Evolutionary conservation across 2,888 invertebrate genomes (phyloP).

Genomic region (Amblyjoppa fuscipennis): DNA sequence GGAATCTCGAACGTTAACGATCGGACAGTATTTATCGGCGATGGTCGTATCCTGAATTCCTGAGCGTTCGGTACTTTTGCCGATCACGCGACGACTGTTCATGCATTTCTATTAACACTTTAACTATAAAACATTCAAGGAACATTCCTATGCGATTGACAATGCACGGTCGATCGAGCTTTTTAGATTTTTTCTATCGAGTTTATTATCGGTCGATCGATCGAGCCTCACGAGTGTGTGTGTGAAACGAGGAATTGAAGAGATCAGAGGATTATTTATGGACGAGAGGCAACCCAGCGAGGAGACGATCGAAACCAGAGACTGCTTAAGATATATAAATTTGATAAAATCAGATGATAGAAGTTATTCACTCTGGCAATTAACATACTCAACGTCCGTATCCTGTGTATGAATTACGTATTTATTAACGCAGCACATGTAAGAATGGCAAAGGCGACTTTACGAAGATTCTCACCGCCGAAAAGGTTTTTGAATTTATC

Average conservation of each 20-base stretch:
- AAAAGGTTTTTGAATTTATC: slow-evolving; percentile 30
- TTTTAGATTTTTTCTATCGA: slow-evolving; percentile 25
- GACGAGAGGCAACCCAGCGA: neutral
- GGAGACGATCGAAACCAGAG: neutral
- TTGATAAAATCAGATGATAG: slow-evolving; percentile 15
- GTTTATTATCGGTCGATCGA: slow-evolving; percentile 5
- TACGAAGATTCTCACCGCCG: slow-evolving; percentile 6
- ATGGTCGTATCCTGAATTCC: neutral
- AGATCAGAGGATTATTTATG: neutral
- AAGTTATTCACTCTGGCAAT: slow-evolving; percentile 16
- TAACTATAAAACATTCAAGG: slow-evolving; percentile 1
- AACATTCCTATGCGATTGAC: slow-evolving; percentile 43
- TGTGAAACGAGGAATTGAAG: slow-evolving; percentile 1
- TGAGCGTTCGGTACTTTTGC: slow-evolving; percentile 6
- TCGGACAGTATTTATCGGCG: slow-evolving; percentile 6
- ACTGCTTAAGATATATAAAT: slow-evolving; percentile 19
- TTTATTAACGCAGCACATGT: neutral
- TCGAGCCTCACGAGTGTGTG: neutral
- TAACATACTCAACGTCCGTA: slow-evolving; percentile 12
- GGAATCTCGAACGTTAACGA: neutral
- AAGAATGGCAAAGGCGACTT: neutral
- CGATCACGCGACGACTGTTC: neutral
- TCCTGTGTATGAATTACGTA: slow-evolving; percentile 14
- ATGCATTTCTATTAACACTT: slow-evolving; percentile 25
- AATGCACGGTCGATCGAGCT: slow-evolving; percentile 11